Evolutionary conservation across 35 echinoderm and acorn worm species (phyloP).

Genomic region (Acanthaster planci): DNA sequence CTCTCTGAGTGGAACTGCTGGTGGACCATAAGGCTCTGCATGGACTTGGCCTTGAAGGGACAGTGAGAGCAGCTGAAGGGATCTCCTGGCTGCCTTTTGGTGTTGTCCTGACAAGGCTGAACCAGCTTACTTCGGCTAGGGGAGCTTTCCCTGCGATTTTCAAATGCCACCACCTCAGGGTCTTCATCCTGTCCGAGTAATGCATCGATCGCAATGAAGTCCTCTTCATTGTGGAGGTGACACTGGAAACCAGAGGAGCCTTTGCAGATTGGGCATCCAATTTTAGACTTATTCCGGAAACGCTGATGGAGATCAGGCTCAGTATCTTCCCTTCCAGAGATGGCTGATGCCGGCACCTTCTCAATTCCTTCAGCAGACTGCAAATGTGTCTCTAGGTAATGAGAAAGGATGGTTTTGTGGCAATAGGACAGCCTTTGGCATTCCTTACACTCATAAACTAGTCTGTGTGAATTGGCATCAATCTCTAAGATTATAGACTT

Average conservation of each 20-base stretch:
- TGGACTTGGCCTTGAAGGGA: background rate
- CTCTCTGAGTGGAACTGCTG: background rate
- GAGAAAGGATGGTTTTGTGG: constrained; percentile 1
- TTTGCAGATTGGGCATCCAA: background rate
- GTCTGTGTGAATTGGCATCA: constrained; percentile 19
- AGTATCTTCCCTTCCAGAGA: background rate
- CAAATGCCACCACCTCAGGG: background rate
- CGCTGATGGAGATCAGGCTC: background rate
- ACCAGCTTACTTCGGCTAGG: background rate
- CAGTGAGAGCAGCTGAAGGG: background rate
- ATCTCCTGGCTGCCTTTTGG: background rate
- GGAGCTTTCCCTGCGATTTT: background rate
- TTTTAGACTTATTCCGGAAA: constrained; percentile 17
- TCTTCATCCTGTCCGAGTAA: background rate
- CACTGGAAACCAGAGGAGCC: background rate
- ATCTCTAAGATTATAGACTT: constrained; percentile 31
- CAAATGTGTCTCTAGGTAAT: constrained; percentile 27
- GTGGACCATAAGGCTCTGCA: background rate
- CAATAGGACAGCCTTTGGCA: background rate
- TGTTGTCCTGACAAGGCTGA: background rate
- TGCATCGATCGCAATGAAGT: background rate
- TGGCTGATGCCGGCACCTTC: background rate
- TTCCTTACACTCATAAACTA: constrained; percentile 32
- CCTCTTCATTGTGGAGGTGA: constrained; percentile 3
- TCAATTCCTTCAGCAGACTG: background rate